These are phyloP conservation scores for Rhimphoctona megacephalus DNA, from an alignment of 2,888 invertebrate genomes.

Conservation along the genomic window DNA sequence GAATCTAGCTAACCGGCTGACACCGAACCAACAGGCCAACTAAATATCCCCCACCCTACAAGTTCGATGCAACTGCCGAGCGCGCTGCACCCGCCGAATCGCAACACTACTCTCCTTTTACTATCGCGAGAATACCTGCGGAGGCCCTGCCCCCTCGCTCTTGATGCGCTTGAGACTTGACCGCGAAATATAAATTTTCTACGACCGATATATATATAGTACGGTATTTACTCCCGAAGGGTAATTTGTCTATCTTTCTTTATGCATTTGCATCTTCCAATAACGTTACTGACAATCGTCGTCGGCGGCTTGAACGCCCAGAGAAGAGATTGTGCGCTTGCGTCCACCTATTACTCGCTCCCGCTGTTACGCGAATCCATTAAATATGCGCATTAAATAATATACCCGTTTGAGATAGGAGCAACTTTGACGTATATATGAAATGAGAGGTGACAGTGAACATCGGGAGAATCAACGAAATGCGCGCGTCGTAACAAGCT, in stretches of 20 bases:
- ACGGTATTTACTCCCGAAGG: neutral
- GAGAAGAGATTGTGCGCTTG: neutral
- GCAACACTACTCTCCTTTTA: constrained; percentile 8
- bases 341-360: neutral
- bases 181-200: constrained; percentile 38
- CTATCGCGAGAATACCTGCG: neutral
- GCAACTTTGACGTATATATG: neutral
- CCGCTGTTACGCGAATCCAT: neutral
- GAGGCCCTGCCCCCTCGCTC: neutral
- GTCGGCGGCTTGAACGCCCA: neutral
- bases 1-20: constrained; percentile 59
- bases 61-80: constrained; percentile 3
- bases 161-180: constrained; percentile 31
- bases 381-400: neutral
- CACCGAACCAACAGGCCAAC: constrained; percentile 54
- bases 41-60: constrained; percentile 36
- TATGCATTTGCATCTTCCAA: neutral
- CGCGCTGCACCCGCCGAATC: constrained; percentile 45
- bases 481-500: constrained; percentile 48
- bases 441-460: neutral
- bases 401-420: neutral
- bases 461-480: constrained; percentile 30
- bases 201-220: neutral
- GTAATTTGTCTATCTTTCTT: neutral
- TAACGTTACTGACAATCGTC: neutral